These are phyloP conservation scores for Ptychobarbus kaznakovi DNA, from an alignment of 2,797 vertebrate species.

Conservation along the genomic window DNA sequence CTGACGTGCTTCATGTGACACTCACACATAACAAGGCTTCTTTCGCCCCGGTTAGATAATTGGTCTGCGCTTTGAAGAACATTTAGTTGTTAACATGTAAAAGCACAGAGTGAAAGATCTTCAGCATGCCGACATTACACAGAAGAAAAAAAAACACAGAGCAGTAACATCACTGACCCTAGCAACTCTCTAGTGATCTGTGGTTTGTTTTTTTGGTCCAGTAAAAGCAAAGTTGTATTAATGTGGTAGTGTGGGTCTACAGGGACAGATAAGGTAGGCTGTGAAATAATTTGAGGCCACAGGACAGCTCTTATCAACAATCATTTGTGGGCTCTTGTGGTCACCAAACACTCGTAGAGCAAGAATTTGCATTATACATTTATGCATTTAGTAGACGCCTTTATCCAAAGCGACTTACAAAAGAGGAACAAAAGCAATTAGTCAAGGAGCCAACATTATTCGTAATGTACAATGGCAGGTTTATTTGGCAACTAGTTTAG, in stretches of 20 bases:
- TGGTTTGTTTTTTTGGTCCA: slow-evolving; percentile 7
- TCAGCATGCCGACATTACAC: background rate
- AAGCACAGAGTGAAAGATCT: background rate
- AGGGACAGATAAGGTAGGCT: slow-evolving; percentile 9
- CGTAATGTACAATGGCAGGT: background rate
- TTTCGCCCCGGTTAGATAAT: background rate
- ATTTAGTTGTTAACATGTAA: background rate
- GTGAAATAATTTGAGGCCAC: background rate
- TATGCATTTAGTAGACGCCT: background rate
- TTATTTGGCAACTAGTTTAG: background rate
- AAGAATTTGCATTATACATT: background rate
- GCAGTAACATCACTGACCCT: background rate
- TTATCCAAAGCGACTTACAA: background rate
- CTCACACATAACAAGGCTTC: background rate
- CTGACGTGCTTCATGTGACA: background rate
- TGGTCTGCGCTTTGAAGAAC: background rate
- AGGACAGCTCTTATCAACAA: background rate
- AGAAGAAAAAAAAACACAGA: background rate
- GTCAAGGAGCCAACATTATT: background rate
- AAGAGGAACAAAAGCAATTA: background rate
- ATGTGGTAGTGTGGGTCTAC: background rate
- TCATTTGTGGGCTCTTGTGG: background rate
- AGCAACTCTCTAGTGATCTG: background rate
- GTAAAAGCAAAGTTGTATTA: background rate
- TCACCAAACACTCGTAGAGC: background rate